phyloP scores from a whole-genome alignment of 2,888 invertebrate genomes.

The Synergus japonicus region DNA sequence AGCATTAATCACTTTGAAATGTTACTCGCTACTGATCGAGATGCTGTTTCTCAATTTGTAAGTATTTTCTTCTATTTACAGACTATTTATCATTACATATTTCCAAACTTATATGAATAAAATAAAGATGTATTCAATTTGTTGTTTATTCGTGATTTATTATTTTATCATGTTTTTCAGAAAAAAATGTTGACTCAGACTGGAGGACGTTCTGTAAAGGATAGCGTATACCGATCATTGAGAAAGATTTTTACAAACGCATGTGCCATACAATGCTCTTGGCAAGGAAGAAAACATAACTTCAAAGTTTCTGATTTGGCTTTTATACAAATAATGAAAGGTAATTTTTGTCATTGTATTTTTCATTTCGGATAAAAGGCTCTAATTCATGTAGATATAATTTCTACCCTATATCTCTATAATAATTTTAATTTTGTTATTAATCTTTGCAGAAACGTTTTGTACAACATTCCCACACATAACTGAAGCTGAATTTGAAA shows the following conservation, averaged over 20 bases:
- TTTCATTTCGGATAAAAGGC: not conserved
- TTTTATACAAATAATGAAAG: conserved; percentile 35
- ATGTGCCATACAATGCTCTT: conserved; percentile 34
- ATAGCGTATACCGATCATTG: conserved; percentile 2
- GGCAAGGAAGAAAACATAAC: conserved; percentile 27
- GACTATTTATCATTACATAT: not conserved
- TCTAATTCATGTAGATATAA: too few relatives aligned
- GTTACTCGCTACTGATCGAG: conserved; percentile 21
- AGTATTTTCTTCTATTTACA: not conserved
- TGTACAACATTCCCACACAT: conserved; percentile 23
- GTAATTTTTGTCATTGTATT: not conserved
- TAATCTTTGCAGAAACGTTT: conserved; percentile 33
- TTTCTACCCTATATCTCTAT: too few relatives aligned
- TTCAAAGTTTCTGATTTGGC: conserved; percentile 17
- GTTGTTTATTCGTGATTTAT: not conserved
- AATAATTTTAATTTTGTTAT: not conserved
- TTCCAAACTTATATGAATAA: too few relatives aligned
- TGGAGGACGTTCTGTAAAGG: conserved; percentile 33
- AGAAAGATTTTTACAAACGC: conserved; percentile 28
- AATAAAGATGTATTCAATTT: not conserved
- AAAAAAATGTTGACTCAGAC: conserved; percentile 38
- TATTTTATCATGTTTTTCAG: not conserved
- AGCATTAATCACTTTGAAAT: conserved; percentile 31
- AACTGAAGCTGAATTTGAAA: conserved; percentile 57
- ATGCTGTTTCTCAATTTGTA: conserved; percentile 32